Evolutionary conservation across 2,797 vertebrate species (phyloP), one percentile per base, ranked within the genome.

Genomic region (Trachops cirrhosus): DNA sequence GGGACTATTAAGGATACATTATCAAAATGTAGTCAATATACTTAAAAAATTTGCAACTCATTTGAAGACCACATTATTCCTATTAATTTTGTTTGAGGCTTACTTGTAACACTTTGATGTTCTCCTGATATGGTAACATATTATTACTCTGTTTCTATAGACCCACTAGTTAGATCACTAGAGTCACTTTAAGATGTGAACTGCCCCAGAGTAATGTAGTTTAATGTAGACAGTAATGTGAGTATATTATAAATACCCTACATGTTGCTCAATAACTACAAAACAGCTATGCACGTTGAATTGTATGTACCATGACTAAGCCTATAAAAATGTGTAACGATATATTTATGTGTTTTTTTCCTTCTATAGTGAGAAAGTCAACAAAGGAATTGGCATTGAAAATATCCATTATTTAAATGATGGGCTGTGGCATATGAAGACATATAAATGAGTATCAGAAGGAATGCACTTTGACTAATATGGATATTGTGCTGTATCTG

Each of bases 341-440:
- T 89, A 83, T 92, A 50, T 96, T 98, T 95, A 48, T 88, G 32
- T 93, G 57, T 84, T 85, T 97, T 85, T 86, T 48, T 52, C 95
- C 59, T 84, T 75, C 62, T 98, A 97, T 98, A 99, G 99, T 98
- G 99, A 99, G 98, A 99, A 99, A 95, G 99, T 99, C 98, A 99
- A 99, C 99, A 99, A 99, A 98, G 99, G 99, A 96, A 99, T 99
- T 82, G 99, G 99, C 96, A 99, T 99, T 26, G 99, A 99, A 98
- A 99, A 99, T 79, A 99, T 99, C 97, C 99, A 99, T 97, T 99
- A 99, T 99, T 99, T 99, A 98, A 99, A 99, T 85, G 99, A 99
- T 78, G 99, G 99, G 92, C 98, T 99, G 98, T 99, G 99, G 99
- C 99, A 99, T 98, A 99, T 99, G 99, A 99, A 99, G 99, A 99